phyloP scores from a whole-genome alignment of 1,140 invertebrate genomes.

The Prorops nasuta region DNA sequence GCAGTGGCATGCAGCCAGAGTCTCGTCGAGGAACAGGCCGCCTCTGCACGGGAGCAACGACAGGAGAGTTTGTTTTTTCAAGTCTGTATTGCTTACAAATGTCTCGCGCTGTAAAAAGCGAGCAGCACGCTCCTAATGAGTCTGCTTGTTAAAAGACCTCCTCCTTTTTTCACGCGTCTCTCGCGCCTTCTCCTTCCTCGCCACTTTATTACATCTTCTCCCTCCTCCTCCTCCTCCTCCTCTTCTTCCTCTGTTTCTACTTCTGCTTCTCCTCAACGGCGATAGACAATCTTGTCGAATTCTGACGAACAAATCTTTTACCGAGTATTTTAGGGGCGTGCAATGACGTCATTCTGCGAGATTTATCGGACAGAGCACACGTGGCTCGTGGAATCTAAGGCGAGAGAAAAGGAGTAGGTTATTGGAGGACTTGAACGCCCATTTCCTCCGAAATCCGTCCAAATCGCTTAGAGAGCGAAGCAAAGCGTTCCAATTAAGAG shows the following conservation, averaged over 20 bases:
- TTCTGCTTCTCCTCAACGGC: neutral
- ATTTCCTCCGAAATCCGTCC: conserved; percentile 54
- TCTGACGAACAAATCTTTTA: too few relatives aligned
- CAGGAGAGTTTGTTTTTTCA: conserved; percentile 54
- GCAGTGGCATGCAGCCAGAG: too few relatives aligned
- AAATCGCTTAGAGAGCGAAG: conserved; percentile 49
- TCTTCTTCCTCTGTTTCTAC: neutral
- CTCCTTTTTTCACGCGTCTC: conserved; percentile 32
- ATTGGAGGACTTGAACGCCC: conserved; percentile 49
- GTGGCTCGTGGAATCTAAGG: too few relatives aligned
- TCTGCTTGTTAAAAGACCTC: conserved; percentile 56
- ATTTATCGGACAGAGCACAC: too few relatives aligned
- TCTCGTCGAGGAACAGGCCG: too few relatives aligned
- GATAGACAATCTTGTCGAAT: too few relatives aligned
- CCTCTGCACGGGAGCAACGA: too few relatives aligned
- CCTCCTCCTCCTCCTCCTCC: neutral
- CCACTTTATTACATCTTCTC: conserved; percentile 6
- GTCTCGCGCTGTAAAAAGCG: conserved; percentile 52
- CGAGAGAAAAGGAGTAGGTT: too few relatives aligned
- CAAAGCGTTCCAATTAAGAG: conserved; percentile 58
- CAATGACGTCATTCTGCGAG: too few relatives aligned
- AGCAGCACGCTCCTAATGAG: conserved; percentile 52
- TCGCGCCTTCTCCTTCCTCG: conserved; percentile 11
- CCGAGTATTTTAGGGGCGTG: too few relatives aligned
- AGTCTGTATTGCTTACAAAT: conserved; percentile 59